Conservation (phyloP, 2,797 vertebrate species). For the Chromis chromis region DNA sequence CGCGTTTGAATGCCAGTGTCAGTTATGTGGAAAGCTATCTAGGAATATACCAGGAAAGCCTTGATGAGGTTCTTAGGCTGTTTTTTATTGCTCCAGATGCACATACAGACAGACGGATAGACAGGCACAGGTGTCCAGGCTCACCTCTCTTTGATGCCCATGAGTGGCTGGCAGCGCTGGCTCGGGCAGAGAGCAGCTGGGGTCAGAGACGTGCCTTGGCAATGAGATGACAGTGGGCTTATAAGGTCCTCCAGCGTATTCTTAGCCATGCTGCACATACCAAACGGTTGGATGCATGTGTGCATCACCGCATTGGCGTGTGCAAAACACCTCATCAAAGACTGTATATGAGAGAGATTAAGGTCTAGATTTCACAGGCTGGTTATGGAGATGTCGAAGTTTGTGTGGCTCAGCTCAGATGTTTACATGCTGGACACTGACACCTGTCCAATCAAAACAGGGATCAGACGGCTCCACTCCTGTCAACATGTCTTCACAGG, state of each 20-base stretch:
- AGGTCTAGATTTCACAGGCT: constrained; percentile 1
- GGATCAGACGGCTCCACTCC: constrained; percentile 49
- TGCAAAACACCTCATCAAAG: constrained; percentile 23
- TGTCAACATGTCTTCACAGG: constrained; percentile 53
- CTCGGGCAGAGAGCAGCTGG: constrained; percentile 60
- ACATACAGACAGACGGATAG: constrained; percentile 39
- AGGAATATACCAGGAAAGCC: constrained; percentile 29
- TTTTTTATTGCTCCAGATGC: constrained; percentile 40
- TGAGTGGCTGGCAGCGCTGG: constrained; percentile 57
- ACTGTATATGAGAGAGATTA: constrained; percentile 18
- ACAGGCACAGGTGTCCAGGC: constrained; percentile 66
- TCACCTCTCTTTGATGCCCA: constrained; percentile 66
- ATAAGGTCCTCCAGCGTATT: constrained; percentile 55
- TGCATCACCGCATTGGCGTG: constrained; percentile 7
- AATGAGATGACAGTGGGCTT: constrained; percentile 31
- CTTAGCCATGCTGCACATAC: constrained; percentile 41
- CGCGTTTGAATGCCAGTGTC: constrained; percentile 36
- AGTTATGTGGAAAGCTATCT: constrained; percentile 33
- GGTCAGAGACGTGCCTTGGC: constrained; percentile 62
- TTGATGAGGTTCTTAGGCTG: constrained; percentile 16
- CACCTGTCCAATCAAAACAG: constrained; percentile 61
- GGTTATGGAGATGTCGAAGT: constrained; percentile 34
- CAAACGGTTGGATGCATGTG: constrained; percentile 8
- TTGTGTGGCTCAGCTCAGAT: constrained; percentile 41
- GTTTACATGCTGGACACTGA: constrained; percentile 57